Evolutionary conservation across 2,797 vertebrate species (phyloP).

Genomic region (Sebastolobus alascanus): DNA sequence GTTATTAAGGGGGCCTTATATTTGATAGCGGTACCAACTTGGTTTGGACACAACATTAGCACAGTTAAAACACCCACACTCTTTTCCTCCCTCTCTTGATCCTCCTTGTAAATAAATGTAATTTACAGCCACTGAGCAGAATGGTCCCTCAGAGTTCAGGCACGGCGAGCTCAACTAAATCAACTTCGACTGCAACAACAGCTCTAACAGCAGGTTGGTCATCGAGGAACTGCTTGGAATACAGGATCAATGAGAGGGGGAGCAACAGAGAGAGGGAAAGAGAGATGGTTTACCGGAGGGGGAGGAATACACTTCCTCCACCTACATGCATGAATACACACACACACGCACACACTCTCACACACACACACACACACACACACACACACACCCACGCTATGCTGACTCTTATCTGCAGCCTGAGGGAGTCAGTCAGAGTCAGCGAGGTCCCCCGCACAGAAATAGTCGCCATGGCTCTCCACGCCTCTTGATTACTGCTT

Average conservation of each 20-base stretch:
- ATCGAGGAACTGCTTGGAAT: conserved; percentile 61
- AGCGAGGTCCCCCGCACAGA: conserved; percentile 54
- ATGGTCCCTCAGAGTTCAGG: conserved; percentile 51
- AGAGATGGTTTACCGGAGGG: conserved; percentile 36
- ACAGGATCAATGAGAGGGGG: conserved; percentile 57
- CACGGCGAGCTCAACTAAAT: conserved; percentile 63
- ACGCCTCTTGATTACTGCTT: conserved; percentile 70
- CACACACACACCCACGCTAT: conserved; percentile 20
- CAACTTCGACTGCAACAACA: conserved; percentile 58
- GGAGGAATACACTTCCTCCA: conserved; percentile 34
- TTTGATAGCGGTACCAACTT: conserved; percentile 3
- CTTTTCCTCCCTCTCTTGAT: conserved; percentile 32
- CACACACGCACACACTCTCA: conserved; percentile 24
- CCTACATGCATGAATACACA: conserved; percentile 36
- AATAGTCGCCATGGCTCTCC: conserved; percentile 58
- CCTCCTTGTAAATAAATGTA: conserved; percentile 68
- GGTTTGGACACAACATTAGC: conserved; percentile 25
- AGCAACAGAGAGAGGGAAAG: background rate
- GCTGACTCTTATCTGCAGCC: conserved; percentile 66
- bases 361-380: conserved; percentile 15
- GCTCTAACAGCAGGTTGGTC: conserved; percentile 62
- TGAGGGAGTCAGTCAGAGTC: conserved; percentile 58
- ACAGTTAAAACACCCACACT: conserved; percentile 48
- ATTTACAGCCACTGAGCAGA: conserved; percentile 70
- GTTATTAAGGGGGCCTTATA: conserved; percentile 12